Conservation (phyloP, 2,888 invertebrate species). For the Acronicta leporina region DNA sequence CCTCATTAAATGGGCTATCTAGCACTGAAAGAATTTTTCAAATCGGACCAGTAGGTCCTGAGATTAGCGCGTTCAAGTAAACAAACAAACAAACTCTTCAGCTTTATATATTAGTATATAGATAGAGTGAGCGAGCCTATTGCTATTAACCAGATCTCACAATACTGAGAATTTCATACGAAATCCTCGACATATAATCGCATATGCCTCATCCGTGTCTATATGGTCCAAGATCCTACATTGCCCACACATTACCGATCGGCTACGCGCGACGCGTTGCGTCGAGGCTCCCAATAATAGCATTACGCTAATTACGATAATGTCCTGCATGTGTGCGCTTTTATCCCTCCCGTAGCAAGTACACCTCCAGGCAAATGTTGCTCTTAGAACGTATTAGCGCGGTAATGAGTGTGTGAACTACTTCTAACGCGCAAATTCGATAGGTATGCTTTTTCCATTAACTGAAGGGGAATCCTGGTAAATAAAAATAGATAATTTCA, state of each 20-base stretch:
- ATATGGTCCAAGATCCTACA: neutral
- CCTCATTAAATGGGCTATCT: too few species aligned
- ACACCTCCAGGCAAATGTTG: conserved; percentile 21
- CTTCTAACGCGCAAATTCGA: neutral
- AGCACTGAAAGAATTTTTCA: too few species aligned
- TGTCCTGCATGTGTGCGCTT: conserved; percentile 48
- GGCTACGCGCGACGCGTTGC: conserved; percentile 69
- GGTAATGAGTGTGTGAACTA: conserved; percentile 9
- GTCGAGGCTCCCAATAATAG: conserved; percentile 62
- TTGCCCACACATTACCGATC: conserved; percentile 68
- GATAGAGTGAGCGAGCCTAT: too few species aligned
- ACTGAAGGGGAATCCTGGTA: too few species aligned
- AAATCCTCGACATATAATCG: neutral
- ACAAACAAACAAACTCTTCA: too few species aligned
- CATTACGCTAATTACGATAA: conserved; percentile 73
- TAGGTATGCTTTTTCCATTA: neutral
- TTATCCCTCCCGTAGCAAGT: conserved; percentile 16
- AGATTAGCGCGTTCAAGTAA: too few species aligned
- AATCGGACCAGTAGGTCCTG: too few species aligned
- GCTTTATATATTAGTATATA: too few species aligned
- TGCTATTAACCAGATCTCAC: too few species aligned
- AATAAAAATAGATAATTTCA: too few species aligned
- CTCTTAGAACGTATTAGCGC: conserved; percentile 24
- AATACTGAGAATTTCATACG: too few species aligned
- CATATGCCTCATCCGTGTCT: neutral